Evolutionary conservation across 1,140 invertebrate genomes (phyloP), one percentile per base, ranked within the genome.

Genomic region (Drosophila eugracilis): DNA sequence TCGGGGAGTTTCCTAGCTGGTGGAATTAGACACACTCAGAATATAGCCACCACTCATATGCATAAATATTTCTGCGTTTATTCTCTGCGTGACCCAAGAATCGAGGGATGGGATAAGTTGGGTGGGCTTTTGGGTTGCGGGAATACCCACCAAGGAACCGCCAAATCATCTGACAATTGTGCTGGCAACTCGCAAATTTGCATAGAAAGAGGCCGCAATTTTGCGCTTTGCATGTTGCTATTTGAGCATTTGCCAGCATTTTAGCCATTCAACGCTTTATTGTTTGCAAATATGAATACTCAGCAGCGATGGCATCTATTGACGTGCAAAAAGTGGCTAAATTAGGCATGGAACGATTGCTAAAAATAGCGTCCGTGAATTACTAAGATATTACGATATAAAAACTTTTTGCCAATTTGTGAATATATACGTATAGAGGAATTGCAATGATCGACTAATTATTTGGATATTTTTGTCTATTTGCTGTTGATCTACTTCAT

Each of bases 61-160:
- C 80, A 84, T 84, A 84, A 80, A 85, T 80, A 85, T 85, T 58
- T 77, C 58, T 69, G 73, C 67, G 54, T 54, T 76, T 59, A 59
- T 42, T 48, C 63, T 37, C 62, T 67, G 67, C 80, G 67, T 69
- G 79, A 83, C 49, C 41, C 55, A 42, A 50, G 66, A 70, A 44
- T 26, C 42, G 37, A 19, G 60, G 32, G 49, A 17, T 17, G 22
- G 15, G 24, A 7, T 49, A 17, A 15, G 2, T 7, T 6, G 19
- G 21, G 10, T 19, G 6, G n/a, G 12, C 12, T 6, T 4, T 19
- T 45, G 22, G n/a, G 6, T 26, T 26, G 41, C n/a, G 66, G 50
- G n/a, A 55, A 36, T 14, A 5, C 28, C 42, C 28, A 19, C 50
- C 7, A 41, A 41, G 9, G 37, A 12, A 14, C n/a, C 22, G n/a